phyloP scores from a whole-genome alignment of 2,113 vertebrate species.

The Nycticorax nycticorax region DNA sequence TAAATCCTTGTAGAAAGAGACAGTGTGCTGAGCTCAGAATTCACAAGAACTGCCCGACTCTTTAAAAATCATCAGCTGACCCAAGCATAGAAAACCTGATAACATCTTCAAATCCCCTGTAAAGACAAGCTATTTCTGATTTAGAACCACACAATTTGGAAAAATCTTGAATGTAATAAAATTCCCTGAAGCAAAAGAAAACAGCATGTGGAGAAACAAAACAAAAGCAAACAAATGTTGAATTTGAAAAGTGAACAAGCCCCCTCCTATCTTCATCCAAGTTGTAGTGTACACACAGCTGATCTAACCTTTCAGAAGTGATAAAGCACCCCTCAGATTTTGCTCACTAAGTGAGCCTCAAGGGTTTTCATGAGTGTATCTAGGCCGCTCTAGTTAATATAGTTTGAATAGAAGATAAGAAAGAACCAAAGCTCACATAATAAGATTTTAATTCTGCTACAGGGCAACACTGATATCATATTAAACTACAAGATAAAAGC shows the following conservation, averaged over 20 bases:
- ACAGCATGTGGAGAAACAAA: background rate
- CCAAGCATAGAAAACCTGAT: background rate
- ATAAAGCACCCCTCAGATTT: slow-evolving; percentile 9
- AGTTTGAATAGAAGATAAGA: slow-evolving; percentile 11
- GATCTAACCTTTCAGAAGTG: slow-evolving; percentile 39
- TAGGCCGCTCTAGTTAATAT: slow-evolving; percentile 2
- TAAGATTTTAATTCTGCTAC: slow-evolving; percentile 48
- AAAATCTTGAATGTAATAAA: background rate
- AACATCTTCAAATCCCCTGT: slow-evolving; percentile 44
- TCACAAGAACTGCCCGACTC: slow-evolving; percentile 14
- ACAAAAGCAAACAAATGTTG: background rate
- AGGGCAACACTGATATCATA: background rate
- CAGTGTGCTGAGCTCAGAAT: background rate
- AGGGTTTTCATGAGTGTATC: background rate
- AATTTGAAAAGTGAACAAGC: slow-evolving; percentile 17
- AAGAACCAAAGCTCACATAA: slow-evolving; percentile 20
- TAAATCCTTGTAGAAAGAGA: background rate
- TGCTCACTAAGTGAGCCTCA: slow-evolving; percentile 26
- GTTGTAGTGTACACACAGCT: background rate
- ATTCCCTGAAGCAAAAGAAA: background rate
- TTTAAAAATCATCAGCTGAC: slow-evolving; percentile 6
- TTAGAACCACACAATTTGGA: slow-evolving; percentile 5
- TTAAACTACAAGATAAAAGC: slow-evolving; percentile 6
- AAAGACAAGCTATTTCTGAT: slow-evolving; percentile 10
- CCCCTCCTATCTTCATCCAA: background rate